A percentile compares a stretch with the other conserved stretches of the same genome.
Conservation (phyloP, 1,140 invertebrate species). For the Teleogryllus occipitalis region DNA sequence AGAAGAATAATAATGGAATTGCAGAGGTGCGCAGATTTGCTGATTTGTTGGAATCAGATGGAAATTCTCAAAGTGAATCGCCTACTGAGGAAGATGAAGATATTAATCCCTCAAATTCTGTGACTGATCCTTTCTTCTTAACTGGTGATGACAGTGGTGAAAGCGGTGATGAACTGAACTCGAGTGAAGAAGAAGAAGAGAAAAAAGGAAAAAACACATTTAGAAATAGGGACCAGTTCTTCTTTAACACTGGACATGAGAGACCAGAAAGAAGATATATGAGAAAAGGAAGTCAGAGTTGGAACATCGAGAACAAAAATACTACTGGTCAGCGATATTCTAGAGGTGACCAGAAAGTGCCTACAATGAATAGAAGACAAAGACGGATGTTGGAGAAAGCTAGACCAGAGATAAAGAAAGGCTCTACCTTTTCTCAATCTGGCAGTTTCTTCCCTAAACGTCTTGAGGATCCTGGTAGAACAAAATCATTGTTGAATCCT, state of each 20-base stretch:
- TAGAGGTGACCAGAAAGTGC: no score
- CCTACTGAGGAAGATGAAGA: not conserved
- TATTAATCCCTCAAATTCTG: not conserved
- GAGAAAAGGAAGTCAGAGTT: not conserved
- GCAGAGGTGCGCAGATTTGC: slow-evolving; percentile 9
- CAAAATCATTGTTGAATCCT: not conserved
- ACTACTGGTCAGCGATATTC: no score
- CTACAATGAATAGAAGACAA: not conserved
- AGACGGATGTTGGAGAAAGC: not conserved
- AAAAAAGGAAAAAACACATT: not conserved
- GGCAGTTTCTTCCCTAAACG: no score
- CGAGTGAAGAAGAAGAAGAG: not conserved
- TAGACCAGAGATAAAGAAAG: not conserved
- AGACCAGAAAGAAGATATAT: not conserved
- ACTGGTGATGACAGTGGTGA: not conserved
- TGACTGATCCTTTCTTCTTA: slow-evolving; percentile 1
- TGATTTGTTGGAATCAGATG: not conserved
- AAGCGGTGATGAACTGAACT: not conserved
- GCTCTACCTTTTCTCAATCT: no score
- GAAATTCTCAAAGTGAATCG: not conserved
- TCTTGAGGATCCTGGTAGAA: not conserved
- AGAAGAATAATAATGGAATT: not conserved
- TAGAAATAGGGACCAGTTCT: no score
- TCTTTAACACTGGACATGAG: no score
- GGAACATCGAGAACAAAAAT: not conserved